Evolutionary conservation across 1,140 invertebrate species (phyloP).

Genomic region (Caerostris darwini): DNA sequence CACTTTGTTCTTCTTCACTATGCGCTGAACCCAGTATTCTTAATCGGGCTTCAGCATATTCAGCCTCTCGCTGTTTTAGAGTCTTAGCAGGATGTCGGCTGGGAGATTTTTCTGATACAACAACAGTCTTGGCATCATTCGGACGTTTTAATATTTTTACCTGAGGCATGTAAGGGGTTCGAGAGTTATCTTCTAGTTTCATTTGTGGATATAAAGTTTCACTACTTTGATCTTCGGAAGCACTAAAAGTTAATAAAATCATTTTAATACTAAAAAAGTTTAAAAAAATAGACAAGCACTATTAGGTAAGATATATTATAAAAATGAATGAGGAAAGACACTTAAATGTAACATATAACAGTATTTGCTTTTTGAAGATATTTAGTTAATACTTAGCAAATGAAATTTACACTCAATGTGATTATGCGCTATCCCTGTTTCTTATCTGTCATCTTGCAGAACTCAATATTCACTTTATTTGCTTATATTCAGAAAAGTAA

Average conservation of each 20-base stretch:
- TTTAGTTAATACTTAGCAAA: too few relatives aligned
- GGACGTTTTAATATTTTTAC: slow-evolving; percentile 92
- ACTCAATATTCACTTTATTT: too few relatives aligned
- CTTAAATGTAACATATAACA: too few relatives aligned
- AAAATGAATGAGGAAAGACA: too few relatives aligned
- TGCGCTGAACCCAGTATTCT: slow-evolving; percentile 91
- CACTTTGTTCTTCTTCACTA: slow-evolving; percentile 85
- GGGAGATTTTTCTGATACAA: slow-evolving; percentile 85
- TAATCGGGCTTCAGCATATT: slow-evolving; percentile 92
- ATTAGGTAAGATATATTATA: too few relatives aligned
- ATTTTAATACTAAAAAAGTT: not conserved
- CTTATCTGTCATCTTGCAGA: too few relatives aligned
- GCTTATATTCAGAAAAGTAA: too few relatives aligned
- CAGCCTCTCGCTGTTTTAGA: slow-evolving; percentile 91
- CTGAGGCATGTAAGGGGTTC: slow-evolving; percentile 86
- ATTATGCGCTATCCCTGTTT: too few relatives aligned
- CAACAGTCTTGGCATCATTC: slow-evolving; percentile 82
- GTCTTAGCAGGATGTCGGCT: slow-evolving; percentile 90
- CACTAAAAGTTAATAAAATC: slow-evolving; percentile 46
- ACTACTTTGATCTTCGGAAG: slow-evolving; percentile 48
- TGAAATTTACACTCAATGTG: too few relatives aligned
- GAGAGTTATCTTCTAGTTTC: slow-evolving; percentile 81
- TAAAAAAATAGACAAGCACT: too few relatives aligned
- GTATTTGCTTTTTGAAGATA: too few relatives aligned
- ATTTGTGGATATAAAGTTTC: slow-evolving; percentile 77